These are phyloP conservation scores for Metallyticus violacea DNA, from an alignment of 2,888 invertebrate genomes.

Conservation along the genomic window DNA sequence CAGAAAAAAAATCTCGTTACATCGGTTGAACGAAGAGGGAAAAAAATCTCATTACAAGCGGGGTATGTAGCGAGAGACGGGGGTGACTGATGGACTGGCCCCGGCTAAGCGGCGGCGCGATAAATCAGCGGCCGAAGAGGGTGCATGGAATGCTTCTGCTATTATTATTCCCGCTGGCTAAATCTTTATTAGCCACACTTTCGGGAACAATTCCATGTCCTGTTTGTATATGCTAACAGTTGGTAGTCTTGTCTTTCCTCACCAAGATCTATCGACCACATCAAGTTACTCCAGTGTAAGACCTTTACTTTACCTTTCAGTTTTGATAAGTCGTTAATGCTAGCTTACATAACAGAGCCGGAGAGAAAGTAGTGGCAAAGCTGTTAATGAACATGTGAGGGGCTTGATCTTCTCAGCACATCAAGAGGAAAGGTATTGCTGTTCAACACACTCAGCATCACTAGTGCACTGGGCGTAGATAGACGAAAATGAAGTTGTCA, in stretches of 20 bases:
- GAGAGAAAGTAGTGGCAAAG: too few species aligned
- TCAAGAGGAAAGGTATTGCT: too few species aligned
- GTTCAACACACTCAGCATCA: too few species aligned
- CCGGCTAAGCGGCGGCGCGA: conserved; percentile 26
- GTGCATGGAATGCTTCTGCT: neutral
- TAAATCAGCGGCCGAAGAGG: conserved; percentile 18
- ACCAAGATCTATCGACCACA: neutral
- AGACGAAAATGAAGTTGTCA: too few species aligned
- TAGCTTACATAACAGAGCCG: too few species aligned
- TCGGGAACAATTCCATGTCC: neutral
- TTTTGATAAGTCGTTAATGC: neutral
- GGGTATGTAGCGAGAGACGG: neutral
- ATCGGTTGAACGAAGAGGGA: conserved; percentile 24
- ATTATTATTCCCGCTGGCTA: neutral
- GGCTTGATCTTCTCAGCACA: too few species aligned
- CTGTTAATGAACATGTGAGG: too few species aligned
- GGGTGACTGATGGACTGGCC: conserved; percentile 27
- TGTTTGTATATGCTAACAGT: neutral
- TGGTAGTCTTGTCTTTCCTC: neutral
- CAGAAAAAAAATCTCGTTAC: conserved; percentile 30
- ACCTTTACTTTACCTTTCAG: neutral
- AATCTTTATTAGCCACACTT: neutral
- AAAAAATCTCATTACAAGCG: conserved; percentile 32
- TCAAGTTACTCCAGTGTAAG: neutral
- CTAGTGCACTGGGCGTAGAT: too few species aligned